phyloP scores from a whole-genome alignment of 2,113 vertebrate species.

The Vulpes ferrilata region DNA sequence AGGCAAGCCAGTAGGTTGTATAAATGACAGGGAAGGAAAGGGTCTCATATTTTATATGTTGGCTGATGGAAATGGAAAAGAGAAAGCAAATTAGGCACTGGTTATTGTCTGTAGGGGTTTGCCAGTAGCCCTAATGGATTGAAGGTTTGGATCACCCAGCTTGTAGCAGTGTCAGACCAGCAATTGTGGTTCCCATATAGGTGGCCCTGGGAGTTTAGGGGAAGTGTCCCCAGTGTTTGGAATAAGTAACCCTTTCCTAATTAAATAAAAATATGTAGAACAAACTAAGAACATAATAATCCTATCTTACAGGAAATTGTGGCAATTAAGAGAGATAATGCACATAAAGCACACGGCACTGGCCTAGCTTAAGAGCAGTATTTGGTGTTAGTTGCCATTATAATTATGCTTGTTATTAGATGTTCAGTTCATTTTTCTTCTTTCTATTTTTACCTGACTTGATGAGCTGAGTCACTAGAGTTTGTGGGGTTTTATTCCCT shows the following conservation, averaged over 20 bases:
- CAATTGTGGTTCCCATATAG: neutral
- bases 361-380: neutral
- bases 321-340: neutral
- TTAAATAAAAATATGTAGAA: neutral
- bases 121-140: neutral
- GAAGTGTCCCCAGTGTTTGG: neutral
- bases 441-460: slow-evolving; percentile 14
- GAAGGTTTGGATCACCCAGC: neutral
- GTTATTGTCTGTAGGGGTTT: neutral
- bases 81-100: neutral
- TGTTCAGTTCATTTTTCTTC: neutral
- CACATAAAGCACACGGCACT: neutral
- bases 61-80: slow-evolving; percentile 40
- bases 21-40: neutral
- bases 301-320: neutral
- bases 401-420: neutral
- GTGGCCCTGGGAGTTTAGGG: neutral
- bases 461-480: slow-evolving; percentile 26
- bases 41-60: neutral
- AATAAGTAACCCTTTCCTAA: neutral
- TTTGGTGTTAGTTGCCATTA: neutral
- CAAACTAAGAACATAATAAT: neutral
- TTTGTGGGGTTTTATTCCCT: neutral
- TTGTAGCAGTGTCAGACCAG: neutral
- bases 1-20: neutral